These are phyloP conservation scores for Vollenhovia emeryi DNA, from an alignment of 1,140 invertebrate genomes.

Conservation along the genomic window DNA sequence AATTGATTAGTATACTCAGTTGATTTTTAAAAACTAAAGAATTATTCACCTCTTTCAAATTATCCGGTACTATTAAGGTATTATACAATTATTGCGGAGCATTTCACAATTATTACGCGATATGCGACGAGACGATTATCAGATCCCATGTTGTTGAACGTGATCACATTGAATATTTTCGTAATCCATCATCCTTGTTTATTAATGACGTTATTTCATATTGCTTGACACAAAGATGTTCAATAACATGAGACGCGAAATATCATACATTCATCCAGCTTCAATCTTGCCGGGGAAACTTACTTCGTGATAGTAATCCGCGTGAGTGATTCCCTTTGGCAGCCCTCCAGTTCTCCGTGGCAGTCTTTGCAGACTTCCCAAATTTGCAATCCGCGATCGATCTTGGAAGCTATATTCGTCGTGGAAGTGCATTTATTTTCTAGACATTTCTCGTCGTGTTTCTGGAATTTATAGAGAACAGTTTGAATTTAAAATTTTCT, in stretches of 20 bases:
- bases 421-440: conserved; percentile 47
- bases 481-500: neutral
- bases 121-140: neutral
- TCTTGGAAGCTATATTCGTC: conserved; percentile 30
- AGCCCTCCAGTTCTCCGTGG: conserved; percentile 69
- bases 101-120: too few relatives aligned
- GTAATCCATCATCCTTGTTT: neutral
- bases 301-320: conserved; percentile 75
- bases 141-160: neutral
- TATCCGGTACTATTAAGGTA: neutral
- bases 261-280: neutral
- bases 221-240: neutral
- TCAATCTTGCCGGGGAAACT: neutral
- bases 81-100: neutral
- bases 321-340: conserved; percentile 66
- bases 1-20: neutral
- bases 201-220: neutral
- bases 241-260: neutral
- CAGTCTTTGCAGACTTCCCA: conserved; percentile 72
- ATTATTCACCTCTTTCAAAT: neutral
- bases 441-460: neutral
- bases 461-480: neutral
- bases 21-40: too few relatives aligned
- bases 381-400: conserved; percentile 60
- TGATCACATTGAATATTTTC: neutral